Conservation (phyloP, 2,888 invertebrate genomes). For the Patella ulyssiponensis region DNA sequence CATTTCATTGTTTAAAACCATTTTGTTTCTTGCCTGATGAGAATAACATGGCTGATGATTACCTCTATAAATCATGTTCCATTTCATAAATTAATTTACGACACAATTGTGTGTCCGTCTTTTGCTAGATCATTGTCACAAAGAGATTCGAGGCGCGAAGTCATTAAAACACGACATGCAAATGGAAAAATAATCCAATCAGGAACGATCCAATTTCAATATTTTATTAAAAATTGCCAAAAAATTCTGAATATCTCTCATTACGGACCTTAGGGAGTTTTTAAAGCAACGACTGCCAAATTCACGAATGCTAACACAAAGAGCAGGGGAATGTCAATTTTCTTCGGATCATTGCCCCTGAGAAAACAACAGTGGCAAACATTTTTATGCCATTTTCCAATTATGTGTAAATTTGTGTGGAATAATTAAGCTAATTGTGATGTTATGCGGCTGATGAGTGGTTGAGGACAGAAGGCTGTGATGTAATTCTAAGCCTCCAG, state of each 20-base stretch:
- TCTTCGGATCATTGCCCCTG: slow-evolving; percentile 3
- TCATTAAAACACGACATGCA: slow-evolving; percentile 4
- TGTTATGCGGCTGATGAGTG: not conserved
- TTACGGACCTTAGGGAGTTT: too few species aligned
- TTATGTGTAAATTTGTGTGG: slow-evolving; percentile 7
- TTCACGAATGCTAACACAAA: not conserved
- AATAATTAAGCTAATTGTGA: slow-evolving; percentile 3
- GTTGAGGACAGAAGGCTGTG: not conserved
- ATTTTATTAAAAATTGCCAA: slow-evolving; percentile 8
- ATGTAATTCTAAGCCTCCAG: not conserved
- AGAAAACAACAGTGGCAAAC: not conserved
- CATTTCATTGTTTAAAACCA: too few species aligned
- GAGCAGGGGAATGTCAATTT: slow-evolving; percentile 4
- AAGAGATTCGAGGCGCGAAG: not conserved
- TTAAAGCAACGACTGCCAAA: too few species aligned
- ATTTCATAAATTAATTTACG: slow-evolving; percentile 5
- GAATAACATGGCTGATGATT: not conserved
- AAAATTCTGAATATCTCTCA: not conserved
- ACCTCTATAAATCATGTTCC: not conserved
- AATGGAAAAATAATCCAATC: slow-evolving; percentile 7
- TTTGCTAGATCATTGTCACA: not conserved
- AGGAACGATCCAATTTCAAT: slow-evolving; percentile 1
- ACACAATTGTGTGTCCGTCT: not conserved
- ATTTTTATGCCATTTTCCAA: slow-evolving; percentile 4
- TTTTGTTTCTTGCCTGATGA: not conserved